A percentile compares a stretch with the other conserved stretches of the same genome.
Conservation (phyloP, 2,113 vertebrate species). For the Grammomys dolichurus region DNA sequence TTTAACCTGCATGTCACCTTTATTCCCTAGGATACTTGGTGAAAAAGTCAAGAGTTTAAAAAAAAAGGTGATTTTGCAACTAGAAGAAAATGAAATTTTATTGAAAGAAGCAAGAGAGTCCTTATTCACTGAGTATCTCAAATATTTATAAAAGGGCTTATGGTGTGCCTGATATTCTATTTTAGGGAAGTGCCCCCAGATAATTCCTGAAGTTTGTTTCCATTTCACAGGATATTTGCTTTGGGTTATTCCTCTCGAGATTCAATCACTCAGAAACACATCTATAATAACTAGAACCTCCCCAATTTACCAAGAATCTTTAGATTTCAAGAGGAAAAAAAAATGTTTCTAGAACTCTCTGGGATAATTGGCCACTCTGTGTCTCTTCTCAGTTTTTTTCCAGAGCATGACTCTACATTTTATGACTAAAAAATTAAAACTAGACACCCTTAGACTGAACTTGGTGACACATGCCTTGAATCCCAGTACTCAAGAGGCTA, state of each 20-base stretch:
- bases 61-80: slow-evolving; percentile 3
- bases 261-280: slow-evolving; percentile 14
- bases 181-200: not conserved
- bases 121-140: not conserved
- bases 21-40: not conserved
- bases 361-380: not conserved
- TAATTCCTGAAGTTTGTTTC: not conserved
- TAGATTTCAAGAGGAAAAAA: not conserved
- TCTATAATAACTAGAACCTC: not conserved
- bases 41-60: slow-evolving; percentile 1
- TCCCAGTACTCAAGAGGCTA: not conserved
- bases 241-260: not conserved
- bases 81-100: slow-evolving; percentile 1
- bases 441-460: not conserved
- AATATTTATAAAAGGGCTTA: slow-evolving; percentile 40
- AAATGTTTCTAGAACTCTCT: not conserved
- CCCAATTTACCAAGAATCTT: slow-evolving; percentile 19
- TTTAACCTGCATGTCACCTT: not conserved
- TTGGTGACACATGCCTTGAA: not conserved
- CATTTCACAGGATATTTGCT: slow-evolving; percentile 16
- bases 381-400: not conserved
- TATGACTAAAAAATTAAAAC: slow-evolving; percentile 26
- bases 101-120: not conserved
- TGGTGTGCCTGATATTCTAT: not conserved
- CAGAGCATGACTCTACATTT: not conserved